Evolutionary conservation across 1,140 invertebrate genomes (phyloP).

Genomic region (Chionoecetes opilio): DNA sequence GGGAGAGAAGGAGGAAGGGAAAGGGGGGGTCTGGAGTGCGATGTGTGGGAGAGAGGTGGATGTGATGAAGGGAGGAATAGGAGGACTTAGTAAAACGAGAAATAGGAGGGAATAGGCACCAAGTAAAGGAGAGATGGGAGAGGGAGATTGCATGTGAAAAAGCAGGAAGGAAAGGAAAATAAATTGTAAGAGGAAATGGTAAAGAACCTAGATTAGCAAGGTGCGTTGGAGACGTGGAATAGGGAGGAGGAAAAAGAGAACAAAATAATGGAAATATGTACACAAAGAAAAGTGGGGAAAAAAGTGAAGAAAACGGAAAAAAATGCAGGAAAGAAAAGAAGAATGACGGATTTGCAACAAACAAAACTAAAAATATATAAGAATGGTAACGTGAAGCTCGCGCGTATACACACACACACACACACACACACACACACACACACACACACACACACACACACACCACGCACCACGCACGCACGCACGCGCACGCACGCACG

Average conservation of each 20-base stretch:
- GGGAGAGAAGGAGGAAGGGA: background rate
- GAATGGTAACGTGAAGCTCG: background rate
- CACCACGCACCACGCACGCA: slow-evolving; percentile 23
- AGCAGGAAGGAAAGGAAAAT: background rate
- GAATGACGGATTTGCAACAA: background rate
- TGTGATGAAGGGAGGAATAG: background rate
- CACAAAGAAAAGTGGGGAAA: slow-evolving; percentile 30
- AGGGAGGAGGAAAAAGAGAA: background rate
- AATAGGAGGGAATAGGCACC: background rate
- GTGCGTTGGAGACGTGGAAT: background rate
- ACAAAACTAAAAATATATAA: slow-evolving; percentile 32
- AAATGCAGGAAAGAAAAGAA: background rate
- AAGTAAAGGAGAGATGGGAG: background rate
- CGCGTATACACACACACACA: background rate
- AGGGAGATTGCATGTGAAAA: background rate
- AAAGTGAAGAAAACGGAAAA: background rate
- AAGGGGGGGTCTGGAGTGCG: background rate
- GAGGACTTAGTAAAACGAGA: background rate
- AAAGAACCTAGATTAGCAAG: slow-evolving; percentile 20
- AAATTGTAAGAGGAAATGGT: slow-evolving; percentile 14
- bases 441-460: slow-evolving; percentile 27
- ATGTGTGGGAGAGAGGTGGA: background rate
- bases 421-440: slow-evolving; percentile 27
- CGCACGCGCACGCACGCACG: no score
- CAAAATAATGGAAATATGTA: background rate